Percentiles rank a stretch among this genome's conserved stretches.
Evolutionary conservation across 2,888 invertebrate genomes (phyloP).

Genomic region (Tetropium fuscum): DNA sequence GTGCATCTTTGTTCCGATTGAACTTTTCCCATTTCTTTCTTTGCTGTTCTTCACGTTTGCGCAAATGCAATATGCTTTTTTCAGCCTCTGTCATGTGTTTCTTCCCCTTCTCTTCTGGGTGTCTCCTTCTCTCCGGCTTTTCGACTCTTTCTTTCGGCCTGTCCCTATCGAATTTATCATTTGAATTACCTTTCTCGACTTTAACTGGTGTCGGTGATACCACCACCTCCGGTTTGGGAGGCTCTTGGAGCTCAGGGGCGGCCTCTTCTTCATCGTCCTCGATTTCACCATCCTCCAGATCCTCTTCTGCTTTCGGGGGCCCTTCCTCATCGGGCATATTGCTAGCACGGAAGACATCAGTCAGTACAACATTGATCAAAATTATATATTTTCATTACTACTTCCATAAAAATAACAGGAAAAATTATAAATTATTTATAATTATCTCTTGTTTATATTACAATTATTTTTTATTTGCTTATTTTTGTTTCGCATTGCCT

Average conservation of each 20-base stretch:
- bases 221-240: constrained; percentile 19
- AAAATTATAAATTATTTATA: too few species aligned
- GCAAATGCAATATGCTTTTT: constrained; percentile 62
- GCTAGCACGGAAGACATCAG: constrained; percentile 31
- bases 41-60: constrained; percentile 62
- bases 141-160: constrained; percentile 34
- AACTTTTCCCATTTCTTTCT: constrained; percentile 62
- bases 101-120: constrained; percentile 53
- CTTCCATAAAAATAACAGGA: too few species aligned
- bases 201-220: constrained; percentile 7
- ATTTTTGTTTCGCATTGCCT: too few species aligned
- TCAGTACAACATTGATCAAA: too few species aligned
- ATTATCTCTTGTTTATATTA: too few species aligned
- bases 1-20: constrained; percentile 53
- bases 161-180: constrained; percentile 29
- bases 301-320: constrained; percentile 68
- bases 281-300: constrained; percentile 85
- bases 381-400: too few species aligned
- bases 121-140: constrained; percentile 38
- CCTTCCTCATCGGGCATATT: constrained; percentile 40
- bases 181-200: constrained; percentile 9
- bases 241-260: constrained; percentile 27
- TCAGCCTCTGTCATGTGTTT: constrained; percentile 65
- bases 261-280: constrained; percentile 75
- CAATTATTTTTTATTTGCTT: too few species aligned